A percentile compares a stretch with the other conserved stretches of the same genome.
Evolutionary conservation across 2,797 vertebrate genomes (phyloP).

Genomic region (Lutjanus campechanus): DNA sequence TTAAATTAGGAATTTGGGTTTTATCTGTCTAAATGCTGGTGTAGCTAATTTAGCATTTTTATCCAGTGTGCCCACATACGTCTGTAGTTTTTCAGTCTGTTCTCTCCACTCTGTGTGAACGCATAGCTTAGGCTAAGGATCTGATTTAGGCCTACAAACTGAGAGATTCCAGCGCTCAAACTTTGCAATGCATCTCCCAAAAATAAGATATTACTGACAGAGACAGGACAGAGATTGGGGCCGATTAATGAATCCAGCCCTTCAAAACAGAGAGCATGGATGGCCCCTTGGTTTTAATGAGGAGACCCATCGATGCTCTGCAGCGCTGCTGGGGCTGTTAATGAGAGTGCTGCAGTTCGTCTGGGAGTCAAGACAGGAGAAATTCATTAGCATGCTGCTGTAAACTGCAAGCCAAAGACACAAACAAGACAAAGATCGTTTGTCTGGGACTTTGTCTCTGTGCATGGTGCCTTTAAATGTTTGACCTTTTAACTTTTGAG

Average conservation of each 20-base stretch:
- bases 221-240: background rate
- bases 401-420: constrained; percentile 10
- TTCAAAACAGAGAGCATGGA: background rate
- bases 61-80: background rate
- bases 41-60: background rate
- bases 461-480: constrained; percentile 3
- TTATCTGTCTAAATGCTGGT: too few relatives aligned
- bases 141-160: background rate
- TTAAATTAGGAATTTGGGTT: too few relatives aligned
- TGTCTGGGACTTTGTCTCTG: constrained; percentile 6
- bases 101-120: background rate
- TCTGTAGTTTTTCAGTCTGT: background rate
- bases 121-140: background rate
- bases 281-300: constrained; percentile 26
- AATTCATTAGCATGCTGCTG: constrained; percentile 37
- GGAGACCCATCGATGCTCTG: constrained; percentile 4
- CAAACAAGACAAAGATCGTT: constrained; percentile 18
- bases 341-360: constrained; percentile 37
- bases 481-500: constrained; percentile 23
- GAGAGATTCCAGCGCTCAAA: background rate
- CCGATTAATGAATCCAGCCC: background rate
- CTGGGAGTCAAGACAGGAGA: constrained; percentile 1
- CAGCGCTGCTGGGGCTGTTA: constrained; percentile 20
- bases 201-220: background rate
- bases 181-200: background rate